Evolutionary conservation across 2,888 invertebrate species (phyloP), one percentile per base, ranked within the genome.

Genomic region (Trachelus iudaicus): DNA sequence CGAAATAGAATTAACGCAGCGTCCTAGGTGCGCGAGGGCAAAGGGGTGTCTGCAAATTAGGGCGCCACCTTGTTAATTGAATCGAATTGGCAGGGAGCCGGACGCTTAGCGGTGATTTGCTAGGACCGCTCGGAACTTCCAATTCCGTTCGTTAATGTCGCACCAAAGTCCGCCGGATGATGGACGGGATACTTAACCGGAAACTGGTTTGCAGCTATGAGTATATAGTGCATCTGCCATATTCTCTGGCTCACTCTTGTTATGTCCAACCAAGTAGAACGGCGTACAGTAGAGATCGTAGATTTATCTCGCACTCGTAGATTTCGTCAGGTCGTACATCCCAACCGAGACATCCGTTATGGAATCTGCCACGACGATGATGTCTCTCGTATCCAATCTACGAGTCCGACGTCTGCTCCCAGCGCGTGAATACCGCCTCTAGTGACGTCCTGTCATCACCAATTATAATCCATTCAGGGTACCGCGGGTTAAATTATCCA

Each of bases 381-480:
- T 40, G n/a, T 79, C 31, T 78, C 56, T 37, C 30, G 30, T 33
- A n/a, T 30, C 31, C 40, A 23, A 75, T 34, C 74, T 35, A 75
- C 69, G 40, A 77, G 69, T 77, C 69, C 69, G 31, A 15, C 37
- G 56, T 31, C n/a, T 15, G 35, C 75, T 75, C 75, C n/a, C 34
- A 73, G 69, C 77, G 73, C 69, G 69, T 69, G 69, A 69, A 69
- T 69, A 30, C 69, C 9, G n/a, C 69, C 31, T 30, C 33, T 30
- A 6, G 69, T 86, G 87, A 89, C 87, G 86, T 85, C 82, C 89
- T 88, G 90, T 89, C 90, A 89, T 89, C 89, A 86, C 88, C 89
- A 89, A 90, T 90, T 89, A 90, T 88, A 88, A 89, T 85, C 89
- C 89, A 90, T 90, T 90, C 87, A 89, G 80, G 79, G 77, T 83